A percentile compares a stretch with the other conserved stretches of the same genome.
phyloP scores from a whole-genome alignment of 30 jellyfish, hydroid and myxozoan species.

The Turritopsis rubra region DNA sequence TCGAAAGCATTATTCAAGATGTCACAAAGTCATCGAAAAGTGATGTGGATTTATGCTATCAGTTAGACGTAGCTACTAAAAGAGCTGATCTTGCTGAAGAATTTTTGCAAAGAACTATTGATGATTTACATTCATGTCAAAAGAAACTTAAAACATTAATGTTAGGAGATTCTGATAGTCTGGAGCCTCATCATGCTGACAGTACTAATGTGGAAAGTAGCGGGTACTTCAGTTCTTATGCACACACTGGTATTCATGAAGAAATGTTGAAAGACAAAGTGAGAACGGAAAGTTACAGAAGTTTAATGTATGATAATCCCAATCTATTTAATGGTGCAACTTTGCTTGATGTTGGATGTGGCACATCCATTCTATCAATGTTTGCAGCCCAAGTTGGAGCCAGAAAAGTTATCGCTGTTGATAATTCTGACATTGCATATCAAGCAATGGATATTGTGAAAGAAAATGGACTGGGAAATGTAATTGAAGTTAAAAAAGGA shows the following conservation, averaged over 20 bases:
- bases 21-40: neutral
- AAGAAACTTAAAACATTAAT: conserved; percentile 41
- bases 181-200: neutral
- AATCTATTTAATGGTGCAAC: conserved; percentile 42
- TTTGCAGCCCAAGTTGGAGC: conserved; percentile 96
- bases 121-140: conserved; percentile 52
- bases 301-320: conserved; percentile 40
- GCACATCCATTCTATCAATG: conserved; percentile 86
- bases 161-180: conserved; percentile 23
- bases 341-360: conserved; percentile 84
- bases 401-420: conserved; percentile 69
- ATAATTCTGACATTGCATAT: conserved; percentile 85
- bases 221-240: conserved; percentile 83
- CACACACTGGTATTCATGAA: conserved; percentile 92
- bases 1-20: conserved; percentile 38
- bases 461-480: conserved; percentile 64
- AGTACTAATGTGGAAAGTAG: conserved; percentile 17
- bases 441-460: conserved; percentile 90
- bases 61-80: conserved; percentile 43
- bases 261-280: conserved; percentile 86
- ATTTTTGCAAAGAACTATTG: conserved; percentile 53
- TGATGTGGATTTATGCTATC: conserved; percentile 17
- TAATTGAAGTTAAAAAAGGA: conserved; percentile 49
- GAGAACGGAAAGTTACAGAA: conserved; percentile 70
- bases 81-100: conserved; percentile 78